Conservation (phyloP, 2,113 vertebrate species). For the Pseudolaguvia tuberculata region DNA sequence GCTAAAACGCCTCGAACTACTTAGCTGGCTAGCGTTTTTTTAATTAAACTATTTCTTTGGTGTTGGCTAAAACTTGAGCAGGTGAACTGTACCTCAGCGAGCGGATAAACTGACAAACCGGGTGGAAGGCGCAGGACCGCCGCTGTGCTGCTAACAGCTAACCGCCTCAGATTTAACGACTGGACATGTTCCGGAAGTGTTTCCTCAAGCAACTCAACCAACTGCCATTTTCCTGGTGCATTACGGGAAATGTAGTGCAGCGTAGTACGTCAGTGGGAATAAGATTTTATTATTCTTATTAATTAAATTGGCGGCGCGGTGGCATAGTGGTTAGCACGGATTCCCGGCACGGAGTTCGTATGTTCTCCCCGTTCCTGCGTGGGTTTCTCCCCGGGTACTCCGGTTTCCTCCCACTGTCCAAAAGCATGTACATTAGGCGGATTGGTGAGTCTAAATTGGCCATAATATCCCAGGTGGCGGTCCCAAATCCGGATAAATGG, state of each 20-base stretch:
- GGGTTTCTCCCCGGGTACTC: too few species aligned
- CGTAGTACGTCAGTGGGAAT: not conserved
- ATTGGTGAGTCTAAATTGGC: too few species aligned
- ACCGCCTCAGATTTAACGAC: not conserved
- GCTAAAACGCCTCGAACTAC: not conserved
- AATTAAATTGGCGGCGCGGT: too few species aligned
- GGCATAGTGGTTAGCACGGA: too few species aligned
- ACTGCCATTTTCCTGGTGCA: slow-evolving; percentile 46
- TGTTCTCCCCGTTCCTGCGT: too few species aligned
- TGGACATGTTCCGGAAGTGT: slow-evolving; percentile 41
- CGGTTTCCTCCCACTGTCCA: too few species aligned
- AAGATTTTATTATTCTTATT: not conserved
- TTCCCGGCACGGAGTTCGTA: too few species aligned
- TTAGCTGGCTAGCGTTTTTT: not conserved
- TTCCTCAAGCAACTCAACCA: slow-evolving; percentile 57
- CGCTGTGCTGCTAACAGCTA: not conserved
- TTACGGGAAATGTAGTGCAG: slow-evolving; percentile 62
- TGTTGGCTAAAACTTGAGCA: not conserved
- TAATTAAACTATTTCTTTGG: not conserved
- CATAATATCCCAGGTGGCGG: too few species aligned
- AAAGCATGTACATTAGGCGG: too few species aligned
- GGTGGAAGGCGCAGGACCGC: not conserved
- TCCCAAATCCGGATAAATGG: too few species aligned
- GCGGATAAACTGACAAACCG: too few species aligned
- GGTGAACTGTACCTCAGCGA: slow-evolving; percentile 13